Evolutionary conservation across 2,797 vertebrate genomes (phyloP).

Genomic region (Sitta carolinensis): DNA sequence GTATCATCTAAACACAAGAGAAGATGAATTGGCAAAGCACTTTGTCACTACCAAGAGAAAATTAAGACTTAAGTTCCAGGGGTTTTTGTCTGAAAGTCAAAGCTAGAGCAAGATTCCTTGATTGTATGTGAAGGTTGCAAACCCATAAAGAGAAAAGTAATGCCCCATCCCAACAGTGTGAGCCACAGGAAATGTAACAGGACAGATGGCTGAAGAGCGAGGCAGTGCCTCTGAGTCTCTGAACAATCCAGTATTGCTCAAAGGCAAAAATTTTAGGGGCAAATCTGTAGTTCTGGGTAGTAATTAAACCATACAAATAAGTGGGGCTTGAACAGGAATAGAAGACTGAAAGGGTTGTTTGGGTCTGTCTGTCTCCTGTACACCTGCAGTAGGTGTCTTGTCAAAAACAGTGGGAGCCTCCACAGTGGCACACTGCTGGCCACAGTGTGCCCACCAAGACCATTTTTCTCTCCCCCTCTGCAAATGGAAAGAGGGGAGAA

Average conservation of each 20-base stretch:
- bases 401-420: not conserved
- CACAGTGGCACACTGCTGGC: not conserved
- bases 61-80: not conserved
- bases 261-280: not conserved
- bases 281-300: not conserved
- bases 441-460: not conserved
- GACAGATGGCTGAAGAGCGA: not conserved
- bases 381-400: not conserved
- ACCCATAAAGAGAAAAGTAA: not conserved
- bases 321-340: not conserved
- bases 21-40: not conserved
- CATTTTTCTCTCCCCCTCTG: not conserved
- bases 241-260: not conserved
- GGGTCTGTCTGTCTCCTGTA: not conserved
- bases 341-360: not conserved
- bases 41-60: not conserved
- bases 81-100: not conserved
- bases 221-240: not conserved
- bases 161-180: not conserved
- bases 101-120: not conserved
- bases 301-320: not conserved
- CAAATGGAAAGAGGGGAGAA: not conserved
- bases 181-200: accelerated
- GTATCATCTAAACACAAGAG: not conserved
- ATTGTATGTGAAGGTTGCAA: not conserved